Evolutionary conservation across 2,888 invertebrate genomes (phyloP).

Genomic region (Drosophila cracens): DNA sequence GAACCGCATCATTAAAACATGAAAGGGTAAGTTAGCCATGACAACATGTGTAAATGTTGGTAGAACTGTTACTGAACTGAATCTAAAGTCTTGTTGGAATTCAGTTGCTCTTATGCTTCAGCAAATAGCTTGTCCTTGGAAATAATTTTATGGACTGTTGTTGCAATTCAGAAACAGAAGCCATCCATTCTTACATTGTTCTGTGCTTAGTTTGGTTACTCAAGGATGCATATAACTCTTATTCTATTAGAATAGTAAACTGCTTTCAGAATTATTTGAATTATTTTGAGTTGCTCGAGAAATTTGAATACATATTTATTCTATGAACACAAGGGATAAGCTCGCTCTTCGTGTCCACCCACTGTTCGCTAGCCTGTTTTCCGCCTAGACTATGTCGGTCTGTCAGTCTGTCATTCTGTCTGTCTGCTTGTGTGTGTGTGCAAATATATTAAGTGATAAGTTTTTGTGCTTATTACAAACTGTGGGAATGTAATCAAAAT

Average conservation of each 20-base stretch:
- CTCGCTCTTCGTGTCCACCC: too few relatives aligned
- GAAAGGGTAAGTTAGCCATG: not conserved
- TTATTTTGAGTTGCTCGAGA: not conserved
- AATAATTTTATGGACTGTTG: too few relatives aligned
- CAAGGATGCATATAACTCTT: not conserved
- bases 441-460: slow-evolving; percentile 4
- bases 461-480: slow-evolving; percentile 7
- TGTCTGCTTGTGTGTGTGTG: not conserved
- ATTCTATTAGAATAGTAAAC: too few relatives aligned
- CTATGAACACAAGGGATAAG: not conserved
- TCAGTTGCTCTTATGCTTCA: too few relatives aligned
- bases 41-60: not conserved
- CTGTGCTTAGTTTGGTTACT: not conserved
- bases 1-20: not conserved
- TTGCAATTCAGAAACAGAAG: not conserved
- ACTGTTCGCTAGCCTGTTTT: not conserved
- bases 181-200: not conserved
- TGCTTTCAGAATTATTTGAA: not conserved
- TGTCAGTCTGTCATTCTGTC: not conserved
- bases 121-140: not conserved
- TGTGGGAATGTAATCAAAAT: slow-evolving; percentile 34
- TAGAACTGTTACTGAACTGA: not conserved
- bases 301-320: slow-evolving; percentile 2
- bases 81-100: not conserved
- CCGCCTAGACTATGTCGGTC: not conserved